Evolutionary conservation across 2,888 invertebrate species (phyloP).

Genomic region (Ametastegia equiseti): DNA sequence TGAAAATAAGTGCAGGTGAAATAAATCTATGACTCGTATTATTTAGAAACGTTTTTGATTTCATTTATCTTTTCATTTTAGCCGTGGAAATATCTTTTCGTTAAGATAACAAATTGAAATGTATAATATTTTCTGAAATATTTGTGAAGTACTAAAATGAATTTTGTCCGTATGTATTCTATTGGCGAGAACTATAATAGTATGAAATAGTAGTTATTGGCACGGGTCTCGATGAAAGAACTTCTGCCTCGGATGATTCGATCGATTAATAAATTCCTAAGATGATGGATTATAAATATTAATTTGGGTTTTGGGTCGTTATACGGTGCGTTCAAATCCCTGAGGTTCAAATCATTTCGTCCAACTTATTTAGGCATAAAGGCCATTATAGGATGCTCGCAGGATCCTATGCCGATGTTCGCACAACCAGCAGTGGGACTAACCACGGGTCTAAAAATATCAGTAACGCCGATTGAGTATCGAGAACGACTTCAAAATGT

Average conservation of each 20-base stretch:
- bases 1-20: background rate
- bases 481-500: conserved; percentile 57
- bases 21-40: conserved; percentile 1
- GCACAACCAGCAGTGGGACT: conserved; percentile 51
- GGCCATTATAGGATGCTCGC: conserved; percentile 60
- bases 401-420: conserved; percentile 51
- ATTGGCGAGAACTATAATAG: background rate
- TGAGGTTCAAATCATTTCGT: conserved; percentile 4
- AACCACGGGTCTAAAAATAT: conserved; percentile 63
- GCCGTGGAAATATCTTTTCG: too few species aligned
- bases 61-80: too few species aligned
- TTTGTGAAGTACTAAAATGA: background rate
- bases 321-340: background rate
- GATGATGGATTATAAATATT: background rate
- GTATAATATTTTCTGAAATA: too few species aligned
- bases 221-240: background rate
- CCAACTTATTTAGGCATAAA: background rate
- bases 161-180: background rate
- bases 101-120: background rate
- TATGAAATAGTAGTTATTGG: background rate
- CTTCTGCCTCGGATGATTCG: background rate
- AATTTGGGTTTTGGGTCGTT: background rate
- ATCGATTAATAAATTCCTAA: background rate
- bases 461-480: conserved; percentile 66
- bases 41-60: too few species aligned